These are phyloP conservation scores for Microcebus murinus DNA, from an alignment of 2,113 vertebrate species.

Conservation along the genomic window DNA sequence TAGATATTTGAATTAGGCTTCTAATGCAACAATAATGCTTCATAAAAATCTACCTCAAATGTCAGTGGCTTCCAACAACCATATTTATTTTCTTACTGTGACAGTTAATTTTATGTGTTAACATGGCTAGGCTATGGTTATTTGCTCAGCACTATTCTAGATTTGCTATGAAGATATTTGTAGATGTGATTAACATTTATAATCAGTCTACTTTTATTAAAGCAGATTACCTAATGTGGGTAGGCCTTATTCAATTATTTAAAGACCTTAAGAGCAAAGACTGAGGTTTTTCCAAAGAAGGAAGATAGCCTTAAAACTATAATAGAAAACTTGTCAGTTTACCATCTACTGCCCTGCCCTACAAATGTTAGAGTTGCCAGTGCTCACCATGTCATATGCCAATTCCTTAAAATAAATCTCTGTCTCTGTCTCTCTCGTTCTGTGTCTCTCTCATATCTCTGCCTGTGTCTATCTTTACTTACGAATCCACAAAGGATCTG, in stretches of 20 bases:
- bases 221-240: neutral
- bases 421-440: neutral
- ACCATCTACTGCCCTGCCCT: neutral
- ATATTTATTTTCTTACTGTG: neutral
- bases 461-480: neutral
- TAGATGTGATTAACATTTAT: neutral
- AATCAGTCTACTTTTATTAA: neutral
- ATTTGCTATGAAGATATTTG: neutral
- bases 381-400: neutral
- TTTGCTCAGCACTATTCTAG: neutral
- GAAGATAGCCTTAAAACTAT: neutral
- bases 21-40: neutral
- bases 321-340: neutral
- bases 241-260: neutral
- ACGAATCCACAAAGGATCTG: too few species aligned
- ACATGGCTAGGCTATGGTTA: neutral
- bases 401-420: neutral
- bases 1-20: neutral
- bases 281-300: neutral
- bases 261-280: neutral
- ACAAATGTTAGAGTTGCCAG: neutral
- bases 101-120: neutral
- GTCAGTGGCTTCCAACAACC: neutral
- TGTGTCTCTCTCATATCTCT: neutral
- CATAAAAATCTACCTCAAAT: neutral